Evolutionary conservation across 2,113 vertebrate species (phyloP).

Genomic region (Dipodomys ordii): DNA sequence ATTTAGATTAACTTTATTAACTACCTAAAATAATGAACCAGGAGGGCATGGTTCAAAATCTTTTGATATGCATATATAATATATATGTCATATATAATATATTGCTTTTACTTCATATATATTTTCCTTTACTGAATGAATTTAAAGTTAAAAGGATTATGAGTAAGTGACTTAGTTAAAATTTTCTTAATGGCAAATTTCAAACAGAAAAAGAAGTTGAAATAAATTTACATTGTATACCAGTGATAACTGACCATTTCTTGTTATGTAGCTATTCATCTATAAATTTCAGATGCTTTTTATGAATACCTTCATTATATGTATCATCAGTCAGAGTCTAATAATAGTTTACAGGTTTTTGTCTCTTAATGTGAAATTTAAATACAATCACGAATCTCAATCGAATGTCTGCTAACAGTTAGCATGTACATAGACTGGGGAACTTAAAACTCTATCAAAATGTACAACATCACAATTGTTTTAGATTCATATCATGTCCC

Average conservation of each 20-base stretch:
- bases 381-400: background rate
- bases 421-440: too few relatives aligned
- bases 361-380: constrained; percentile 24
- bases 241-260: background rate
- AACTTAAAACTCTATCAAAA: background rate
- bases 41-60: background rate
- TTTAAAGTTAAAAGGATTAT: constrained; percentile 21
- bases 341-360: background rate
- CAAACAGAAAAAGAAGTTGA: background rate
- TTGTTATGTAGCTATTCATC: background rate
- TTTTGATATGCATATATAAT: background rate
- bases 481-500: background rate
- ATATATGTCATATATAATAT: background rate
- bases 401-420: background rate
- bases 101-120: background rate
- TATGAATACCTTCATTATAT: background rate
- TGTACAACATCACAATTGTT: background rate
- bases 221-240: background rate
- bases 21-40: background rate
- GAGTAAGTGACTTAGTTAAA: background rate
- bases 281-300: background rate
- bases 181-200: constrained; percentile 35
- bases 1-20: background rate
- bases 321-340: background rate
- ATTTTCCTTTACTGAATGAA: background rate